Conservation (phyloP, 2,113 vertebrate genomes). For the Alosa alosa region DNA sequence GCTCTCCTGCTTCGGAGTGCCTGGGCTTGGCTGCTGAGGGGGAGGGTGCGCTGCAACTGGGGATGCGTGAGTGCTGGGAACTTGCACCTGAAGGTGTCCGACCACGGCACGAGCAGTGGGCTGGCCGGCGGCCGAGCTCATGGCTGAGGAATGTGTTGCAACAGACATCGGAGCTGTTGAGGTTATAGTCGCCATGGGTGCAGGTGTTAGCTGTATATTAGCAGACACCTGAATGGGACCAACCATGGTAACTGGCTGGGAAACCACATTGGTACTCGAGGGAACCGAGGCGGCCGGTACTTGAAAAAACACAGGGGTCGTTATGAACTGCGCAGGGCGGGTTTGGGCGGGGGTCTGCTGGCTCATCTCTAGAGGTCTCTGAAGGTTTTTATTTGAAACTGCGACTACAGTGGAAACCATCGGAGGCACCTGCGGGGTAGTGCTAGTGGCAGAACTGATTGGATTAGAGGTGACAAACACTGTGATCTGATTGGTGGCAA, state of each 20-base stretch:
- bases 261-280: conserved; percentile 77
- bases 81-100: conserved; percentile 74
- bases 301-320: conserved; percentile 89
- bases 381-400: conserved; percentile 82
- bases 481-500: conserved; percentile 88
- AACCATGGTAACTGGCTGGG: conserved; percentile 85
- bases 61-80: conserved; percentile 63
- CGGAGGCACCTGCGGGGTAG: conserved; percentile 78
- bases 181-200: conserved; percentile 62
- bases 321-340: conserved; percentile 83
- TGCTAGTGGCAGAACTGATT: conserved; percentile 81
- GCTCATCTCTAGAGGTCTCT: conserved; percentile 76
- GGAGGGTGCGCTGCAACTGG: conserved; percentile 55
- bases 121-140: conserved; percentile 70
- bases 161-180: conserved; percentile 44
- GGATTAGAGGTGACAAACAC: conserved; percentile 94
- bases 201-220: conserved; percentile 83
- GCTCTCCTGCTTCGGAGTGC: conserved; percentile 70
- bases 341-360: conserved; percentile 66
- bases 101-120: conserved; percentile 67
- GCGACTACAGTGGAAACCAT: conserved; percentile 86
- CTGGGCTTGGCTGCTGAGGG: conserved; percentile 54
- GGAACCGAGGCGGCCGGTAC: conserved; percentile 68
- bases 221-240: conserved; percentile 85
- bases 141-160: conserved; percentile 53